Evolutionary conservation across 2,113 vertebrate genomes (phyloP).

Genomic region (Piprites chloris): DNA sequence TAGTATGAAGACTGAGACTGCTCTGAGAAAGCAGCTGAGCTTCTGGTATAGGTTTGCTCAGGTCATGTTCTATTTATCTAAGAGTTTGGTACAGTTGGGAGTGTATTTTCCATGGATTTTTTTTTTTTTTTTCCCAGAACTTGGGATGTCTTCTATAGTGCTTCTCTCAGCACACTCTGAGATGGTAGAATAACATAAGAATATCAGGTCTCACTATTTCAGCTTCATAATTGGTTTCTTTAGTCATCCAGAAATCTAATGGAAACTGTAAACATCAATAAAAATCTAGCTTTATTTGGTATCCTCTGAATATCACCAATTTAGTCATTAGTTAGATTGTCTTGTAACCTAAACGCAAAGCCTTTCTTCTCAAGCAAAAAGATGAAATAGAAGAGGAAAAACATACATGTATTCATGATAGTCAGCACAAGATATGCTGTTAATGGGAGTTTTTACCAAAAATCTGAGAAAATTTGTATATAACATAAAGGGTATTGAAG

Average conservation of each 20-base stretch:
- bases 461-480: background rate
- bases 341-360: background rate
- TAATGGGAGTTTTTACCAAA: background rate
- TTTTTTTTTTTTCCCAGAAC: background rate
- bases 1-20: background rate
- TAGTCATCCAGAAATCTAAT: slow-evolving; percentile 35
- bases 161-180: background rate
- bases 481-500: background rate
- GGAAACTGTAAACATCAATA: slow-evolving; percentile 47
- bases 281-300: slow-evolving; percentile 28
- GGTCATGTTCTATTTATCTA: slow-evolving; percentile 16
- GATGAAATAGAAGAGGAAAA: background rate
- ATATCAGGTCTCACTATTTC: slow-evolving; percentile 9
- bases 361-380: background rate
- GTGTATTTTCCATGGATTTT: background rate
- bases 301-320: slow-evolving; percentile 15
- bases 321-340: slow-evolving; percentile 31
- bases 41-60: background rate
- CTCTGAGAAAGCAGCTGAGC: background rate
- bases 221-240: slow-evolving; percentile 25
- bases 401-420: background rate
- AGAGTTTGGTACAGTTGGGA: background rate
- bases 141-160: background rate
- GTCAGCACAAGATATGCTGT: background rate
- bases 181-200: background rate